These are phyloP conservation scores for Rhodophaea formosa DNA, from an alignment of 2,888 invertebrate genomes.

Conservation along the genomic window DNA sequence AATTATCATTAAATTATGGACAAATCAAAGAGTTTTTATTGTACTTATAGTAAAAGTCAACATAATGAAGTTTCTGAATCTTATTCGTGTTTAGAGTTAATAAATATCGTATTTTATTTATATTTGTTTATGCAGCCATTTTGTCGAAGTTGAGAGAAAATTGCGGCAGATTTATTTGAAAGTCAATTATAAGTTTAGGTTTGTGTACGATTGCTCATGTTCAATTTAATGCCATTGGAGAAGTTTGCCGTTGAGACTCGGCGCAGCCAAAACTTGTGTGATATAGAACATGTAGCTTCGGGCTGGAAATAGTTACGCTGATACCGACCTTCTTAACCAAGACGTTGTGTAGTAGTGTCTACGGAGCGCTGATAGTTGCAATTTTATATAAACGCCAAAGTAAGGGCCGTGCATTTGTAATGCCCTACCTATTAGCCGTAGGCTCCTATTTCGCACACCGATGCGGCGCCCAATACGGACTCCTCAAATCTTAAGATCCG, in stretches of 20 bases:
- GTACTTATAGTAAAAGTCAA: conserved; percentile 1
- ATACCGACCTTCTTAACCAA: not conserved
- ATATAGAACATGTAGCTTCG: conserved; percentile 21
- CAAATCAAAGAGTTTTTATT: conserved; percentile 7
- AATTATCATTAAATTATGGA: conserved; percentile 12
- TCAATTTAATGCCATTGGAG: not conserved
- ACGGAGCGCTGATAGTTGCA: too few relatives aligned
- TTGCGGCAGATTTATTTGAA: not conserved
- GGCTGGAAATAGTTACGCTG: not conserved
- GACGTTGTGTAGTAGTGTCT: too few relatives aligned
- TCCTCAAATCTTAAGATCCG: too few relatives aligned
- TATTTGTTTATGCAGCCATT: conserved; percentile 9
- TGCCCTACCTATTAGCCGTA: too few relatives aligned
- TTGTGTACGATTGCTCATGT: not conserved
- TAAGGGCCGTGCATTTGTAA: too few relatives aligned
- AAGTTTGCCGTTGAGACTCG: conserved; percentile 12
- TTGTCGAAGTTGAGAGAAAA: conserved; percentile 2
- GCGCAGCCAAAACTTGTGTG: conserved; percentile 34
- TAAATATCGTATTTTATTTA: conserved; percentile 4
- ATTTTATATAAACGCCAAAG: too few relatives aligned
- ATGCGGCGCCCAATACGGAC: too few relatives aligned
- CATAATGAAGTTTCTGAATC: conserved; percentile 25
- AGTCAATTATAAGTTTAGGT: not conserved
- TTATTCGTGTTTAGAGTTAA: conserved; percentile 7
- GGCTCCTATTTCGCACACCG: too few relatives aligned